Conservation (phyloP, 2,113 vertebrate genomes). For the Campylomormyrus numenius region DNA sequence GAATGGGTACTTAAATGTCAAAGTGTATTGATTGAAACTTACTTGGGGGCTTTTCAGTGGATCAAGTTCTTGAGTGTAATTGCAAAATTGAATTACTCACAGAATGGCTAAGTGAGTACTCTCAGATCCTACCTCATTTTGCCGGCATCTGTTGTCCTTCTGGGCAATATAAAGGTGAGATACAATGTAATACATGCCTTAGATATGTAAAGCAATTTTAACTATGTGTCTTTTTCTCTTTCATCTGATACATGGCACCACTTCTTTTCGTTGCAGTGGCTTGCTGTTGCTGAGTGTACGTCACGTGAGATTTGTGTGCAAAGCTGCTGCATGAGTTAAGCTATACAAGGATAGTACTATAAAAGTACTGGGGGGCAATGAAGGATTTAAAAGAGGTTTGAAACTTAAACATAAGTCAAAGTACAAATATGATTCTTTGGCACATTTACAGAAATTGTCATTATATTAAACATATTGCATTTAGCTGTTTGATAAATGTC, state of each 20-base stretch:
- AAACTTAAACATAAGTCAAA: not conserved
- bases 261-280: not conserved
- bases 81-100: constrained; percentile 26
- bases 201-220: not conserved
- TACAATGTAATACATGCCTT: not conserved
- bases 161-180: not conserved
- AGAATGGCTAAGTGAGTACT: constrained; percentile 19
- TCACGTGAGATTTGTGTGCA: not conserved
- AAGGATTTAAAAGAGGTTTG: not conserved
- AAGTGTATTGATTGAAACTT: constrained; percentile 33
- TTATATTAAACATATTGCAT: not conserved
- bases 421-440: not conserved
- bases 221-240: not conserved
- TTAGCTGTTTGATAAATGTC: not conserved
- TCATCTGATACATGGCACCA: not conserved
- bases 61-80: constrained; percentile 27
- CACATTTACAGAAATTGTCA: not conserved
- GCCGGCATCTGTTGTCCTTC: constrained; percentile 2
- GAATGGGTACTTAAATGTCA: constrained; percentile 29
- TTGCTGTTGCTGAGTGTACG: not conserved
- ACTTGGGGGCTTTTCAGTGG: constrained; percentile 27
- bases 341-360: not conserved
- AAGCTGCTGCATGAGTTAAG: not conserved
- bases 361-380: not conserved
- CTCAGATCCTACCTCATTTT: not conserved